Base-by-base conservation (phyloP, 2,113 vertebrate species). In the Ictalurus punctatus region DNA sequence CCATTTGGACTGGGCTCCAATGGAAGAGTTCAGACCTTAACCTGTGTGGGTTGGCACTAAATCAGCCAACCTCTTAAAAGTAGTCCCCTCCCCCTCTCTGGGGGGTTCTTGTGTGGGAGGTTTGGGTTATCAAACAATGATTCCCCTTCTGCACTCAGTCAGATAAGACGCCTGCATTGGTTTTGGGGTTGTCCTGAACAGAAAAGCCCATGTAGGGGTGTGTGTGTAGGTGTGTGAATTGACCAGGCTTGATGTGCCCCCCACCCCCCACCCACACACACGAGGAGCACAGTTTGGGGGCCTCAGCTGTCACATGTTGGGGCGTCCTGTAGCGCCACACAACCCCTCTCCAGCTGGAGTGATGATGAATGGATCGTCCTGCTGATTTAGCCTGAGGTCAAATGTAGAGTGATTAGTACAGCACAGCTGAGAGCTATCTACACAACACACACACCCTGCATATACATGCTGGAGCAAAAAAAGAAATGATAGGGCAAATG, bases 311-410 rank as follows among this genome's bases (percentile, higher is more conserved):
- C 54, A 87, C 92, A 87, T 86, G 86, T 86, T 89, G 54, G 34
- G 82, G 87, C 12, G 76, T 90, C 83, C 86, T 86, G 90, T 87
- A 91, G 92, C 86, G 67, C 87, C 37, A 59, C 89, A 87, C 91
- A 90, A 90, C 88, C 74, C 93, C 83, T 89, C 87, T 92, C 93
- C 94, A 87, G 91, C 83, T 90, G 83, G 52, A 13, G 52, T 92
- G 90, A 90, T 84, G 82, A 90, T 92, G 90, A 89, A 94, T 93
- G 90, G 88, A 89, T 91, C 82, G 54, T 88, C 91, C 84, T 78
- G 81, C 3, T 89, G 90, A 90, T 90, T 89, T 89, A 88, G 73
- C 92, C 89, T 30, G 84, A 87, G 91, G 91, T 92, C 90, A 91
- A 84, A 91, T 89, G 88, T 90, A 86, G 83, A 91, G 85, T 87